Evolutionary conservation across 1,140 invertebrate species (phyloP).

Genomic region (Philotrypesis tridentata): DNA sequence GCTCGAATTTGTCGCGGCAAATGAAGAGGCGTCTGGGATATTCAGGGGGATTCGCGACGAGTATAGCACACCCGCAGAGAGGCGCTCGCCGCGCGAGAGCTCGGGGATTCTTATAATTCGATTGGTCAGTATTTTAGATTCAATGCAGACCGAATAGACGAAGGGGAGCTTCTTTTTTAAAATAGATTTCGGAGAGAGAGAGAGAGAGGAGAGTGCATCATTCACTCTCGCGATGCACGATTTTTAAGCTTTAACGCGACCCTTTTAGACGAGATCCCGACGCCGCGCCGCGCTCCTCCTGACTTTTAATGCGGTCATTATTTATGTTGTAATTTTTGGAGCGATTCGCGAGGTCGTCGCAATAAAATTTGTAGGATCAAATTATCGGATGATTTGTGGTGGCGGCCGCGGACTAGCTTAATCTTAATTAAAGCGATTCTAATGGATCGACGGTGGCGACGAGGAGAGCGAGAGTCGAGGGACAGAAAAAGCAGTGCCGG

Average conservation of each 20-base stretch:
- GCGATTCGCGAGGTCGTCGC: background rate
- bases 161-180: background rate
- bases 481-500: background rate
- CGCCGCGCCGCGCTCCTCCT: no score
- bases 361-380: background rate
- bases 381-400: background rate
- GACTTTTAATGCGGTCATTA: background rate
- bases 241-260: background rate
- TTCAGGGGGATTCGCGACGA: slow-evolving; percentile 4
- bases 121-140: slow-evolving; percentile 37
- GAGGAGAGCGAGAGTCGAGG: background rate
- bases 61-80: slow-evolving; percentile 7
- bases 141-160: background rate
- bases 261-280: background rate
- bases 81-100: background rate
- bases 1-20: slow-evolving; percentile 2
- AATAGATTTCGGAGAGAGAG: background rate
- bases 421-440: slow-evolving; percentile 7
- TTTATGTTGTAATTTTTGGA: background rate
- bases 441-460: background rate
- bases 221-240: background rate
- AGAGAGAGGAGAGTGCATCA: background rate
- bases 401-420: background rate
- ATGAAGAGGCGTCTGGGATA: background rate
- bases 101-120: background rate